Percentiles rank a stretch among this genome's conserved stretches.
Conservation (phyloP, 2,113 vertebrate species). For the Amazona vittata region DNA sequence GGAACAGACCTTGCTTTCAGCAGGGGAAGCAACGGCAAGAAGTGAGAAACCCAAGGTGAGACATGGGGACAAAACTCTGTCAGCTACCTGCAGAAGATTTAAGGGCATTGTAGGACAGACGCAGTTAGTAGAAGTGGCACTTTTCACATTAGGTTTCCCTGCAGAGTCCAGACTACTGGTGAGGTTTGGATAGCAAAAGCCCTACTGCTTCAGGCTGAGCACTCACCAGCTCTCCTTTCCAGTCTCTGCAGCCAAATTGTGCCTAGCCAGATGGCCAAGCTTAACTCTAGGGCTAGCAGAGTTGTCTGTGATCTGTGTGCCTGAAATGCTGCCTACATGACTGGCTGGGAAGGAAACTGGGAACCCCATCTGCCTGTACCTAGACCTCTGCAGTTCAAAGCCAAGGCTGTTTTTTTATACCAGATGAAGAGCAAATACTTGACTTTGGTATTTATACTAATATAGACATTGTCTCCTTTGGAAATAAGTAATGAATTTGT, state of each 20-base stretch:
- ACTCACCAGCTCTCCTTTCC: neutral
- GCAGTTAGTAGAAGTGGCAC: neutral
- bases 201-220: neutral
- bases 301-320: neutral
- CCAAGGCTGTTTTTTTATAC: neutral
- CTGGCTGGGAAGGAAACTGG: neutral
- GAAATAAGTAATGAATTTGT: neutral
- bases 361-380: neutral
- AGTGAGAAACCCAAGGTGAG: neutral
- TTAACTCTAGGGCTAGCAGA: fast-evolving
- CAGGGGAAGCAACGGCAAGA: neutral
- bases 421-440: neutral
- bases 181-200: neutral
- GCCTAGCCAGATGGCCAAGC: neutral
- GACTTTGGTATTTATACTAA: neutral
- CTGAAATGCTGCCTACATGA: neutral
- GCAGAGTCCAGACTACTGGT: neutral
- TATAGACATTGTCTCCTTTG: neutral
- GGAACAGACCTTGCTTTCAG: neutral
- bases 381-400: neutral
- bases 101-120: neutral
- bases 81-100: neutral
- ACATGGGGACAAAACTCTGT: neutral
- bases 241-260: neutral
- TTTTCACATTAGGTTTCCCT: neutral